phyloP scores from a whole-genome alignment of 1,140 invertebrate genomes.

The Pseudobourletiella spinata region DNA sequence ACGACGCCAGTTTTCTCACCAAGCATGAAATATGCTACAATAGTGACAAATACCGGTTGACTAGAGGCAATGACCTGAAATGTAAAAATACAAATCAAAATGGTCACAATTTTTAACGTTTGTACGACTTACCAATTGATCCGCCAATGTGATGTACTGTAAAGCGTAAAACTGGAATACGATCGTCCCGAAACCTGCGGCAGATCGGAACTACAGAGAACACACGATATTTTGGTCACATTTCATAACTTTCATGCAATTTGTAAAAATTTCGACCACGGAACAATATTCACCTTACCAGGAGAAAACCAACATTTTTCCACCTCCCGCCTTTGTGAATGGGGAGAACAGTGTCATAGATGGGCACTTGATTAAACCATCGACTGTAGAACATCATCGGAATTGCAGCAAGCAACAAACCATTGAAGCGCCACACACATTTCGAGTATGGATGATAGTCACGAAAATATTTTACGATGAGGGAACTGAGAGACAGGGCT shows the following conservation, averaged over 20 bases:
- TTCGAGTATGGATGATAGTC: neutral
- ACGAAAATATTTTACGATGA: neutral
- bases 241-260: too few species aligned
- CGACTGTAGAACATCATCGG: neutral
- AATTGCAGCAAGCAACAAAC: neutral
- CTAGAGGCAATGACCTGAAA: neutral
- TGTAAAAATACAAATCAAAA: neutral
- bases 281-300: neutral
- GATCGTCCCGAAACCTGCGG: too few species aligned
- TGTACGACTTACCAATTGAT: constrained; percentile 3
- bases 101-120: too few species aligned
- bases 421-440: neutral
- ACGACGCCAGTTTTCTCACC: neutral
- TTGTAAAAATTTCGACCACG: too few species aligned
- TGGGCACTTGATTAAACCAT: neutral
- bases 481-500: neutral
- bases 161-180: neutral
- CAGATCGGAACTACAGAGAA: too few species aligned
- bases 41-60: neutral
- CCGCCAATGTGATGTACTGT: neutral
- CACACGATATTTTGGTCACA: too few species aligned
- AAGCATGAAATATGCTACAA: neutral
- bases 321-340: neutral
- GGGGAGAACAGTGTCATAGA: neutral
- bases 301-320: neutral